phyloP scores from a whole-genome alignment of 2,888 invertebrate species.

The Drosophila longiperda region DNA sequence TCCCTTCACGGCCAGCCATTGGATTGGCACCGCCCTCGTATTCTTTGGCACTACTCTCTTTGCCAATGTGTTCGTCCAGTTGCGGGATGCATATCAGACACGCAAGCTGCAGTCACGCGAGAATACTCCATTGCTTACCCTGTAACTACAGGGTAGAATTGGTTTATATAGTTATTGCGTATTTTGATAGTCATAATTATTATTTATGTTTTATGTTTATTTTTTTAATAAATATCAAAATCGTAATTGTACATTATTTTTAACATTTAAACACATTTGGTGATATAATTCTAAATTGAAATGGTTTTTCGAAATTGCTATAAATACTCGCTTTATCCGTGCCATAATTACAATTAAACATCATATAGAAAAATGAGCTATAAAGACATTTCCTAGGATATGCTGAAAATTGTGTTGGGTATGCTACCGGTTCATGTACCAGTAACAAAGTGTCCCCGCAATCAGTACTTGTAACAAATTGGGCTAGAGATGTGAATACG shows the following conservation, averaged over 20 bases:
- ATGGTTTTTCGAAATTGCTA: background rate
- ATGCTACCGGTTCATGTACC: too few species aligned
- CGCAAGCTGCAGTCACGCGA: background rate
- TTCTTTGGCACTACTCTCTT: conserved; percentile 97
- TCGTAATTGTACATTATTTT: background rate
- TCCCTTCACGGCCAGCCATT: conserved; percentile 95
- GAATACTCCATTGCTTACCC: conserved; percentile 1
- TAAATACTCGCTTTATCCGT: background rate
- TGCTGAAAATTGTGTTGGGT: too few species aligned
- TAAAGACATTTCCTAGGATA: too few species aligned
- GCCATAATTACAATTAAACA: background rate
- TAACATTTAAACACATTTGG: background rate
- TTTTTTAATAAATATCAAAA: background rate
- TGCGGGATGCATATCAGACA: conserved; percentile 34
- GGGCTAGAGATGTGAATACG: too few species aligned
- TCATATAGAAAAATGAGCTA: too few species aligned
- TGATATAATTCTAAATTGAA: background rate
- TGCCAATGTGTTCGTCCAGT: conserved; percentile 89
- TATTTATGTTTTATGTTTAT: background rate
- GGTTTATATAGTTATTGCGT: background rate
- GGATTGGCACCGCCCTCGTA: conserved; percentile 95
- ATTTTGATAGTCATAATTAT: background rate
- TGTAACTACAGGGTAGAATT: background rate
- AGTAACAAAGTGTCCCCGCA: too few species aligned
- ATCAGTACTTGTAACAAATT: too few species aligned